A percentile compares a stretch with the other conserved stretches of the same genome.
phyloP scores from a whole-genome alignment of 2,888 invertebrate genomes.

The Chaetoderma sp. region DNA sequence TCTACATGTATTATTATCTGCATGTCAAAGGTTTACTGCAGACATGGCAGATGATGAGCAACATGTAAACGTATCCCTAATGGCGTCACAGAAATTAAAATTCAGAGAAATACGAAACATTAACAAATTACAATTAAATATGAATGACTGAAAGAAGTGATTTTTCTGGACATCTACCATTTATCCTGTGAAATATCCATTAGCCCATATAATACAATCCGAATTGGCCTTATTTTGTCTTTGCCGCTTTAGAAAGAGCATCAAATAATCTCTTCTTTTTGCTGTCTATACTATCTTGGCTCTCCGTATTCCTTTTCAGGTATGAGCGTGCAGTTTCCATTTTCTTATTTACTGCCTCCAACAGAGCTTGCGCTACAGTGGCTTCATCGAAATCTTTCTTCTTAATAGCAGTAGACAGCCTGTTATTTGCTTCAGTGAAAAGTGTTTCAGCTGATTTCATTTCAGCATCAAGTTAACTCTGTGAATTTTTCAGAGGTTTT shows the following conservation, averaged over 20 bases:
- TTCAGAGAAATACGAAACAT: too few relatives aligned
- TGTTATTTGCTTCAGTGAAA: neutral
- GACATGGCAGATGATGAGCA: too few relatives aligned
- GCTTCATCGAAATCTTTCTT: constrained; percentile 29
- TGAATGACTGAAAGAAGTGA: too few relatives aligned
- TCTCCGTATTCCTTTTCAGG: constrained; percentile 5
- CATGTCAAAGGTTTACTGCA: too few relatives aligned
- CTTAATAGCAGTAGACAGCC: neutral
- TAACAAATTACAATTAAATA: too few relatives aligned
- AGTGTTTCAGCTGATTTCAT: neutral
- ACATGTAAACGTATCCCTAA: too few relatives aligned
- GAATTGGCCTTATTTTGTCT: too few relatives aligned
- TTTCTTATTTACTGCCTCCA: constrained; percentile 26
- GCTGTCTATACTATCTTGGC: constrained; percentile 7
- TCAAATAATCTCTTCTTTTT: neutral
- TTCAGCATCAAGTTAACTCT: neutral
- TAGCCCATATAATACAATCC: too few relatives aligned
- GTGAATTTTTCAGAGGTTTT: neutral
- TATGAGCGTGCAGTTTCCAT: constrained; percentile 18
- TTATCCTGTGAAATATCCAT: too few relatives aligned
- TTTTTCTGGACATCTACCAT: too few relatives aligned
- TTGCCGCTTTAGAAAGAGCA: neutral
- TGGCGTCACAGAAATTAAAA: too few relatives aligned
- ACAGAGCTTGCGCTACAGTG: constrained; percentile 23
- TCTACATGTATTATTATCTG: too few relatives aligned